Conservation (phyloP, 2,797 vertebrate species). For the Anguilla anguilla region DNA sequence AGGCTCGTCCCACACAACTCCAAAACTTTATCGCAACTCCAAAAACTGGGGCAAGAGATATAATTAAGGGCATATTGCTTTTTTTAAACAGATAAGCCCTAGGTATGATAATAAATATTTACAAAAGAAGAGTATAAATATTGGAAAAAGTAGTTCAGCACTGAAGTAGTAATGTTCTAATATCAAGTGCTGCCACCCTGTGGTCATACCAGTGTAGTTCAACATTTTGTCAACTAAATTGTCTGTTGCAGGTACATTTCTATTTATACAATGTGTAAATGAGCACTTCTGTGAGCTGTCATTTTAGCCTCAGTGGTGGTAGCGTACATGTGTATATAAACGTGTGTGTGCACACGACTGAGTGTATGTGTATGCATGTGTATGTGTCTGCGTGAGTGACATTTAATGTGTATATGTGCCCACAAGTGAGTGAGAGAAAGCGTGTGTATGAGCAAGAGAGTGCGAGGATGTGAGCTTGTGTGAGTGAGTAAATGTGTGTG, state of each 20-base stretch:
- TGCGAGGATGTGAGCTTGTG: background rate
- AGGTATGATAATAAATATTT: background rate
- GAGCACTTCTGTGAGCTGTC: background rate
- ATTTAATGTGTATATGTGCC: conserved; percentile 41
- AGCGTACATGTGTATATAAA: conserved; percentile 28
- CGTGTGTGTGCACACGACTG: conserved; percentile 32
- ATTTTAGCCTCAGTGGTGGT: no score
- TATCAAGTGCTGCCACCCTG: conserved; percentile 14
- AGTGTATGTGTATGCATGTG: background rate
- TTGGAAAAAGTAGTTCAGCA: background rate
- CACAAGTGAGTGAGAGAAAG: background rate
- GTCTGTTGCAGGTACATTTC: no score
- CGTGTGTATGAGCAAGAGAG: background rate
- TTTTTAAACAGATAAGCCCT: background rate
- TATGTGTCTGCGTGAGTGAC: background rate
- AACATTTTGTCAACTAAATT: background rate
- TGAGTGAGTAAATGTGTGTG: background rate
- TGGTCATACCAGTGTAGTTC: background rate
- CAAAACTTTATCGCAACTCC: background rate
- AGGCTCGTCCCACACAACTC: background rate
- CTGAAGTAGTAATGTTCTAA: no score
- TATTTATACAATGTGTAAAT: no score
- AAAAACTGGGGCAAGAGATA: background rate
- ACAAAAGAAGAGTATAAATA: background rate
- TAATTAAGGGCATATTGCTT: background rate